These are phyloP conservation scores for Dreissena polymorpha DNA, from an alignment of 1,140 invertebrate genomes.

Conservation along the genomic window DNA sequence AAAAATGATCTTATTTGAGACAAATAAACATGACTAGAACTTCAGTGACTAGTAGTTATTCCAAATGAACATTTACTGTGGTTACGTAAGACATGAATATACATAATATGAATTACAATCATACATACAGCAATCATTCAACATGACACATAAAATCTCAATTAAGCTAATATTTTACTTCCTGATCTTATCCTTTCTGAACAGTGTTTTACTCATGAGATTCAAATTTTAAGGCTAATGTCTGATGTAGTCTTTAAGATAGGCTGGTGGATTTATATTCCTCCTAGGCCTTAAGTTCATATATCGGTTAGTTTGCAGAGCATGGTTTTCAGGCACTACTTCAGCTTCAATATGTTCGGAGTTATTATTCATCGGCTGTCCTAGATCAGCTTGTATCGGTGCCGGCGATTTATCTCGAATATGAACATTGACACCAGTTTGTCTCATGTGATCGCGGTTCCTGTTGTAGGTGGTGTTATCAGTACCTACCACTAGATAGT, in stretches of 20 bases:
- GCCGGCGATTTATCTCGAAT: neutral
- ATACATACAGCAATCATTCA: too few relatives aligned
- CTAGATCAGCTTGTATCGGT: constrained; percentile 1
- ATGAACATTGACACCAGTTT: constrained; percentile 10
- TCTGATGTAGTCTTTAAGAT: neutral
- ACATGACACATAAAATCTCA: too few relatives aligned
- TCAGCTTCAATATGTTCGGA: constrained; percentile 3
- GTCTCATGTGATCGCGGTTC: constrained; percentile 38
- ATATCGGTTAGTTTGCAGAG: neutral
- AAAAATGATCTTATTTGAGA: too few relatives aligned
- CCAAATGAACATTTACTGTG: too few relatives aligned
- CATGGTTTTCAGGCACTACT: constrained; percentile 1
- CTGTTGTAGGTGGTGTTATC: constrained; percentile 17
- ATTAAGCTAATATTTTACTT: too few relatives aligned
- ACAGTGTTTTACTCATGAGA: too few relatives aligned
- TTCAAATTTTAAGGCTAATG: too few relatives aligned
- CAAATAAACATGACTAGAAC: too few relatives aligned
- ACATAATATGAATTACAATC: too few relatives aligned
- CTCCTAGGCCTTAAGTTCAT: constrained; percentile 10
- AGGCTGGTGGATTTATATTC: neutral
- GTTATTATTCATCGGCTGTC: neutral
- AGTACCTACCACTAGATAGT: neutral
- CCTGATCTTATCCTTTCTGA: too few relatives aligned
- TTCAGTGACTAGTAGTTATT: too few relatives aligned
- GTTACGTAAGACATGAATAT: too few relatives aligned